phyloP scores from a whole-genome alignment of 2,888 invertebrate genomes.

The Agrochola lota region DNA sequence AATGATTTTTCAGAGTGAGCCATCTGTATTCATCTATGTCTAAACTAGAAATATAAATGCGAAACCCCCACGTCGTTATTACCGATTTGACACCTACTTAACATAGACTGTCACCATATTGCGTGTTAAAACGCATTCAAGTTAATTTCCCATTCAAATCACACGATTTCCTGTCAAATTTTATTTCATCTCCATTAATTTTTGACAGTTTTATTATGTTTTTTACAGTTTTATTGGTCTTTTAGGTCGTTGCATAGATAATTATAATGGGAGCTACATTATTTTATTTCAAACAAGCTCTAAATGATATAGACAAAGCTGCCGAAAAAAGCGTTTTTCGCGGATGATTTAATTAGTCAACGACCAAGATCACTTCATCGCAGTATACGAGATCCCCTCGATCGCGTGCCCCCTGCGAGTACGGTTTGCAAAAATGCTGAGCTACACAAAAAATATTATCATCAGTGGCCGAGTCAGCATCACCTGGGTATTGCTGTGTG shows the following conservation, averaged over 20 bases:
- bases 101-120: constrained; percentile 40
- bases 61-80: constrained; percentile 22
- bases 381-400: constrained; percentile 67
- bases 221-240: constrained; percentile 29
- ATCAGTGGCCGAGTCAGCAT: constrained; percentile 60
- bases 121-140: constrained; percentile 21
- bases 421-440: constrained; percentile 77
- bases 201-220: constrained; percentile 30
- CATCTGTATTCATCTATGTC: no score
- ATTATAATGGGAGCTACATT: constrained; percentile 4
- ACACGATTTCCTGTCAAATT: constrained; percentile 16
- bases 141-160: constrained; percentile 35
- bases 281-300: background rate
- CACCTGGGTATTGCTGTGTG: constrained; percentile 52
- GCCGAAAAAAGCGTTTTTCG: background rate
- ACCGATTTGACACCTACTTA: constrained; percentile 20
- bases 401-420: constrained; percentile 72
- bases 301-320: no score
- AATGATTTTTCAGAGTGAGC: no score
- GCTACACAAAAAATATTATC: constrained; percentile 71
- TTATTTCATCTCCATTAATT: constrained; percentile 18
- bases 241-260: constrained; percentile 12
- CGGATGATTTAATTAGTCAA: constrained; percentile 66
- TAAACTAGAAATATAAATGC: constrained; percentile 28
- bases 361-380: constrained; percentile 66